A percentile compares a stretch with the other conserved stretches of the same genome.
phyloP scores from a whole-genome alignment of 1,140 invertebrate genomes.

The Drosophila repletoides region DNA sequence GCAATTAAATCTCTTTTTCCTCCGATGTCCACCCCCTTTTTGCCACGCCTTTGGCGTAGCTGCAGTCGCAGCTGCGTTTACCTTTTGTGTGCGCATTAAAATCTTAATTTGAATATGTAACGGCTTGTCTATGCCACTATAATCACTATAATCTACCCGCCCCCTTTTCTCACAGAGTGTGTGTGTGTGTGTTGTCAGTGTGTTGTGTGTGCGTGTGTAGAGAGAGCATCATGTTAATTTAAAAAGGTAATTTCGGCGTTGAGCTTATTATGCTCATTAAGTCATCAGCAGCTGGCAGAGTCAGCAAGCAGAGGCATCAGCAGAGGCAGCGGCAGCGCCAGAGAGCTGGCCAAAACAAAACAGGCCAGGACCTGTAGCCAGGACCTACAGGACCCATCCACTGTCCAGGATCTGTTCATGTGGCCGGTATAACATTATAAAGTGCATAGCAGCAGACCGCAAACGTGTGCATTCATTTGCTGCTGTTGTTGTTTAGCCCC shows the following conservation, averaged over 20 bases:
- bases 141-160: slow-evolving; percentile 61
- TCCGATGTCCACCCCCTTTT: not conserved
- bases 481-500: slow-evolving; percentile 50
- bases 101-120: slow-evolving; percentile 80
- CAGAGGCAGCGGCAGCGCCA: not conserved
- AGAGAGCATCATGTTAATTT: slow-evolving; percentile 73
- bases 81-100: slow-evolving; percentile 70
- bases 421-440: slow-evolving; percentile 52
- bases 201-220: slow-evolving; percentile 13
- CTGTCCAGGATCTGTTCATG: slow-evolving; percentile 18
- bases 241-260: slow-evolving; percentile 76
- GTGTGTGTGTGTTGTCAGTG: slow-evolving; percentile 17
- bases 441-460: slow-evolving; percentile 59
- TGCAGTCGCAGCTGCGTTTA: slow-evolving; percentile 15
- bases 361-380: slow-evolving; percentile 18
- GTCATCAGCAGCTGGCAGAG: slow-evolving; percentile 75
- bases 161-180: slow-evolving; percentile 31
- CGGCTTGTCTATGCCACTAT: slow-evolving; percentile 69
- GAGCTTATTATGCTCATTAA: slow-evolving; percentile 81
- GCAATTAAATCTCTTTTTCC: slow-evolving; percentile 55
- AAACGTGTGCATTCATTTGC: slow-evolving; percentile 65
- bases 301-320: slow-evolving; percentile 40
- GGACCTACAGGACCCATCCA: slow-evolving; percentile 20
- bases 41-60: not conserved
- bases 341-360: slow-evolving; percentile 30